These are phyloP conservation scores for Panulirus ornatus DNA, from an alignment of 1,140 invertebrate species.

Conservation along the genomic window DNA sequence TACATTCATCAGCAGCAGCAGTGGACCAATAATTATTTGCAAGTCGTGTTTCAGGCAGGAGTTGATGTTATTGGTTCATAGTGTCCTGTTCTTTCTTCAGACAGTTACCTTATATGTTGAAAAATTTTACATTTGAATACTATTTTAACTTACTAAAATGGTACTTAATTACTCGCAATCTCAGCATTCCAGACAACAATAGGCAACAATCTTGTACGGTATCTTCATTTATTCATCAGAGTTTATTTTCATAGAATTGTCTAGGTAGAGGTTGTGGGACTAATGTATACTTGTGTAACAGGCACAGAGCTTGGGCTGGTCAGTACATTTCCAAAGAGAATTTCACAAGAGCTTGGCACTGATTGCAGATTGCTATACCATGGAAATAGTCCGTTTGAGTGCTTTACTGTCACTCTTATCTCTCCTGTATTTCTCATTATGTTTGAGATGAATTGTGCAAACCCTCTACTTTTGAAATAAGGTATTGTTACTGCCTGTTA, in stretches of 20 bases:
- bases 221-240: constrained; percentile 23
- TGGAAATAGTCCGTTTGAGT: neutral
- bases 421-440: neutral
- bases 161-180: neutral
- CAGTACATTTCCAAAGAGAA: neutral
- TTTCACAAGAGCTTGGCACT: neutral
- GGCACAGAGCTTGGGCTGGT: constrained; percentile 42
- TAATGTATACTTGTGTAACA: constrained; percentile 43
- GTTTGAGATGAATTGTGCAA: neutral
- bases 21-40: neutral
- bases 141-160: neutral
- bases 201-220: constrained; percentile 50
- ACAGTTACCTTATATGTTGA: neutral
- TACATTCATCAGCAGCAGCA: neutral
- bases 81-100: neutral
- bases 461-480: neutral
- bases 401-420: neutral
- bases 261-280: constrained; percentile 56
- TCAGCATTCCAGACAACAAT: constrained; percentile 23
- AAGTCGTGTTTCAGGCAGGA: neutral
- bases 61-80: neutral
- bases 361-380: neutral
- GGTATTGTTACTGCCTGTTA: neutral
- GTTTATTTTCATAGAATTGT: constrained; percentile 52
- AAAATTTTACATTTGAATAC: neutral